Base-by-base conservation (phyloP, 2,797 vertebrate genomes). In the Bovichtus variegatus region DNA sequence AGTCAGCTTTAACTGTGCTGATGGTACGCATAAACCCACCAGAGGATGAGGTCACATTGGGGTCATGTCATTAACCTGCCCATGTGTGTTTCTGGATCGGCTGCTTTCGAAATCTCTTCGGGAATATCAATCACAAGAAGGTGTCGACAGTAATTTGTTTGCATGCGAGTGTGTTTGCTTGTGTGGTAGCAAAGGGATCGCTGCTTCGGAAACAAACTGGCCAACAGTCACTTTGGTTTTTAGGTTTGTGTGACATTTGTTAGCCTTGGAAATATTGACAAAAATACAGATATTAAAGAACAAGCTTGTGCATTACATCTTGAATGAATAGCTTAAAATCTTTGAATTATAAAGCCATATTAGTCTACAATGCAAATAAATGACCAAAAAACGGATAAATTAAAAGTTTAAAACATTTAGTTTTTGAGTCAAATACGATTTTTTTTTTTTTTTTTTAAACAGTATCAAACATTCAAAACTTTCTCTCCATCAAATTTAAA, bases 21-120 rank as follows among this genome's bases (percentile, higher is more conserved):
- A 87, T 65, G 73, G 44, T 68, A 43, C 29, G 53, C 47, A 72
- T 71, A 76, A 78, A 74, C 61, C 50, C 43, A 54, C 47, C 27
- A 23, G 70, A 59, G 64, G 54, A 80, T 25, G 50, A 74, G 84
- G 78, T 89, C 85, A 76, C 6, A 0, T 3, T 0, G 36, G 73
- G 84, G 79, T 84, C 77, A 49, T 11, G 63, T 71, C 83, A 86
- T 89, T 90, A 89, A 89, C 83, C 79, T 74, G 65, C 27, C 50
- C 54, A 15, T 71, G 76, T 66, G 75, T 66, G 46, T 77, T 83
- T 84, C 80, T 27, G 34, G 78, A 83, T 86, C 79, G 73, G 74
- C 61, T 69, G 76, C 71, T 69, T 70, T 77, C 1, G 4, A 53
- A 82, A 63, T 78, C 82, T 84, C 82, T 3, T 1, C 2, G 76